Evolutionary conservation across 2,797 vertebrate genomes (phyloP), one percentile per base, ranked within the genome.

Genomic region (Catharus ustulatus): DNA sequence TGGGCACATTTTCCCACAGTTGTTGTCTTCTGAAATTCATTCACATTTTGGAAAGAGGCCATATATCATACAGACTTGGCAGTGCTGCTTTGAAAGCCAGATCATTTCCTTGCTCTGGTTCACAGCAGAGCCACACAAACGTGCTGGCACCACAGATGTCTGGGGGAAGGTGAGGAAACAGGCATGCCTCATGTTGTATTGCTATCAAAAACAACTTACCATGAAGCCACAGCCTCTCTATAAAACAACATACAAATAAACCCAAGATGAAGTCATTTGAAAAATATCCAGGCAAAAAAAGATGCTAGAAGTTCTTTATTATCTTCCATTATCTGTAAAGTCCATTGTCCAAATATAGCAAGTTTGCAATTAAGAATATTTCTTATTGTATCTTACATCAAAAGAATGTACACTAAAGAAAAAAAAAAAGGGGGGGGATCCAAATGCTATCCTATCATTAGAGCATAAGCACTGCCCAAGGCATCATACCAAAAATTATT

Each of bases 91-190:
- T 32, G 62, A 52, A 80, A 93, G 78, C 72, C 46, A 63, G 67
- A 87, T 61, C 48, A 71, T 75, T 27, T 85, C 54, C 49, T 67
- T 85, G 84, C 75, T 85, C 78, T 92, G 95, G 89, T 77, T 91
- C 72, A 76, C 1, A 2, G 68, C 78, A 67, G 51, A 90, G 94
- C 72, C 34, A 1, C 61, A 87, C 63, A 89, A 93, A 95, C 64
- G 91, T 87, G 84, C 91, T 94, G 91, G 76, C 94, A 96, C 89
- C 85, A 71, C 95, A 96, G 95, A 96, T 94, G 96, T 73, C 82
- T 85, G 94, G 91, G 79, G 82, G 93, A 83, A 96, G 91, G 84
- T 93, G 95, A 93, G 84, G 91, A 92, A 93, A 72, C 82, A 77
- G 82, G 61, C 74, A 38, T 61, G 82, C 84, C 95, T 91, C 82